A percentile compares a stretch with the other conserved stretches of the same genome.
These are phyloP conservation scores for Romanogobio albipinnatus DNA, from an alignment of 2,113 vertebrate species.

Conservation along the genomic window DNA sequence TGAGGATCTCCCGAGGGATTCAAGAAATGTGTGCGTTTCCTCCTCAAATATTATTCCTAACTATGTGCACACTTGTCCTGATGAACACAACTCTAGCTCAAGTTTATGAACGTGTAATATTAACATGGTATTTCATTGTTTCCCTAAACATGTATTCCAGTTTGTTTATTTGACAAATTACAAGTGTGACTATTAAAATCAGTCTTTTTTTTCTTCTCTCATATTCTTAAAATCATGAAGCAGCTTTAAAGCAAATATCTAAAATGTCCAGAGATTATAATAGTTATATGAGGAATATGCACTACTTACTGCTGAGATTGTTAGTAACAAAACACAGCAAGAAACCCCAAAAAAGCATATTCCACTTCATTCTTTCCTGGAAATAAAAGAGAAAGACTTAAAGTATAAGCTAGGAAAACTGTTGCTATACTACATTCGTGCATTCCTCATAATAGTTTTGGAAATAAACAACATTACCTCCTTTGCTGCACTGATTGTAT, in stretches of 20 bases:
- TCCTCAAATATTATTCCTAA: slow-evolving; percentile 70
- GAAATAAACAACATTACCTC: slow-evolving; percentile 45
- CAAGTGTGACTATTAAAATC: too few relatives aligned
- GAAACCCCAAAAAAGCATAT: slow-evolving; percentile 60
- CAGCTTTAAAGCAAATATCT: neutral
- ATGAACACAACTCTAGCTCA: neutral
- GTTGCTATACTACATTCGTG: neutral
- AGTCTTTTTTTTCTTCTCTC: neutral
- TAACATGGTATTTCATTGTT: neutral
- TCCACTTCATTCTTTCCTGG: slow-evolving; percentile 69
- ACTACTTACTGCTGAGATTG: slow-evolving; percentile 69
- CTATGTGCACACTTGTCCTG: slow-evolving; percentile 5
- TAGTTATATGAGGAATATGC: neutral
- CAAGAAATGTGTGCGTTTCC: slow-evolving; percentile 60
- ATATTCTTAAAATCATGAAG: neutral
- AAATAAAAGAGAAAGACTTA: slow-evolving; percentile 10
- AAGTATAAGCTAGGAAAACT: neutral
- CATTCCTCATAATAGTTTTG: neutral
- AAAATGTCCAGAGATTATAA: neutral
- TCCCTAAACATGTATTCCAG: neutral
- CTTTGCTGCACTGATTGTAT: neutral
- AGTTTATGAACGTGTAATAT: neutral
- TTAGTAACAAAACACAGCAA: slow-evolving; percentile 63
- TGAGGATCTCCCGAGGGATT: slow-evolving; percentile 51
- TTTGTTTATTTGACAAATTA: neutral